Conservation (phyloP, 2,888 invertebrate genomes). For the Lepas anatifera region DNA sequence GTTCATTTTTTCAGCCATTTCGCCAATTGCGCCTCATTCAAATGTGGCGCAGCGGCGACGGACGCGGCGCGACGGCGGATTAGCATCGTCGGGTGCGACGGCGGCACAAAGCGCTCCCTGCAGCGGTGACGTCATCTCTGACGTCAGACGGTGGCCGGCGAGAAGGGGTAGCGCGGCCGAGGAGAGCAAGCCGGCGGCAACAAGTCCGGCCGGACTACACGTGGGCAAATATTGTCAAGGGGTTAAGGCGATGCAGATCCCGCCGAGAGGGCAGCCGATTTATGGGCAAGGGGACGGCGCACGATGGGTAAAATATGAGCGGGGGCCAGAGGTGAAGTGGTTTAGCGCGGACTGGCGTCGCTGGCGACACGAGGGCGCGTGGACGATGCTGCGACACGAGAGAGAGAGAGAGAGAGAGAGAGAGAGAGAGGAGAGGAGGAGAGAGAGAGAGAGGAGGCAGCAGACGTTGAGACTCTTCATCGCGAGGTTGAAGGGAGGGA, state of each 20-base stretch:
- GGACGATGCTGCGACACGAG: not conserved
- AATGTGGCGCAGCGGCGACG: not conserved
- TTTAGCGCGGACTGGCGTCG: not conserved
- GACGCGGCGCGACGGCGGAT: not conserved
- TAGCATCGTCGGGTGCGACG: not conserved
- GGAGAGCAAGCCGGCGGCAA: not conserved
- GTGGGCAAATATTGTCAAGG: conserved; percentile 11
- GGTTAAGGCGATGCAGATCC: conserved; percentile 9
- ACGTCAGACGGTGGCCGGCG: too few species aligned
- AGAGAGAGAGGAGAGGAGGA: too few species aligned
- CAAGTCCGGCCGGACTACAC: not conserved
- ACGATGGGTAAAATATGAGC: conserved; percentile 3
- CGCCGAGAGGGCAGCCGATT: not conserved
- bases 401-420: too few species aligned
- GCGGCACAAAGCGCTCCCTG: not conserved
- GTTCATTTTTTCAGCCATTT: conserved; percentile 6
- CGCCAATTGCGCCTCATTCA: conserved; percentile 4
- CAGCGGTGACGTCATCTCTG: not conserved
- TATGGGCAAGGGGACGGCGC: not conserved
- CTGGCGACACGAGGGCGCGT: not conserved
- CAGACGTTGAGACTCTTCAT: too few species aligned
- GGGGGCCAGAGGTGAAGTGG: conserved; percentile 1
- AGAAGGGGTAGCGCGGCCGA: too few species aligned
- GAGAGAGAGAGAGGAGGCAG: too few species aligned
- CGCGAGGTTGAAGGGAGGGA: too few species aligned